Evolutionary conservation across 2,797 vertebrate species (phyloP).

Genomic region (Acrocephalus scirpaceus): DNA sequence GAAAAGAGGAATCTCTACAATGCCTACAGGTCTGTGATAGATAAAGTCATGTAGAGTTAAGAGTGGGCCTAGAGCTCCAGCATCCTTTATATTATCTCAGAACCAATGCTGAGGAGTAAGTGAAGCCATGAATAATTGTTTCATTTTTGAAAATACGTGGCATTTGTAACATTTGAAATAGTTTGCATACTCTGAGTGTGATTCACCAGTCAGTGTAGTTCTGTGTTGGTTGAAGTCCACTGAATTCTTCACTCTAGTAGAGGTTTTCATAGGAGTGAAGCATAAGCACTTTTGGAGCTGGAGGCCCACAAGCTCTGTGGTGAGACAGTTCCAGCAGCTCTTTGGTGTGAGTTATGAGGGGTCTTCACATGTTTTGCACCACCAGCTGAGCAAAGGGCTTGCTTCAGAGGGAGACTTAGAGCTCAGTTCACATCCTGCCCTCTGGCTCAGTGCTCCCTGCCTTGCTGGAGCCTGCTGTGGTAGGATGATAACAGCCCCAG

Average conservation of each 20-base stretch:
- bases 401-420: background rate
- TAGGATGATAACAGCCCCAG: background rate
- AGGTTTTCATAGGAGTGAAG: background rate
- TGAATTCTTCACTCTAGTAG: background rate
- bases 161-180: background rate
- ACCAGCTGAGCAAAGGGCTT: background rate
- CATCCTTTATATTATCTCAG: background rate
- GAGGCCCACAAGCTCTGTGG: background rate
- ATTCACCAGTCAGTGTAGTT: background rate
- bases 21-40: constrained; percentile 81
- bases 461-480: background rate
- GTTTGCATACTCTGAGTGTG: constrained; percentile 5
- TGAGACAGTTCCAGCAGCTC: background rate
- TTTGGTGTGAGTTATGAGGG: background rate
- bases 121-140: background rate
- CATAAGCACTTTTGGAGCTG: background rate
- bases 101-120: background rate
- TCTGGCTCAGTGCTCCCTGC: background rate
- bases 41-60: background rate
- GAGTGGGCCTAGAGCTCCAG: background rate
- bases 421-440: background rate
- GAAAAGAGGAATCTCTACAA: constrained; percentile 92
- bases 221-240: background rate
- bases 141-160: background rate
- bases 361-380: fast-evolving